Conservation (phyloP, 2,888 invertebrate species). For the Graphium colonna region DNA sequence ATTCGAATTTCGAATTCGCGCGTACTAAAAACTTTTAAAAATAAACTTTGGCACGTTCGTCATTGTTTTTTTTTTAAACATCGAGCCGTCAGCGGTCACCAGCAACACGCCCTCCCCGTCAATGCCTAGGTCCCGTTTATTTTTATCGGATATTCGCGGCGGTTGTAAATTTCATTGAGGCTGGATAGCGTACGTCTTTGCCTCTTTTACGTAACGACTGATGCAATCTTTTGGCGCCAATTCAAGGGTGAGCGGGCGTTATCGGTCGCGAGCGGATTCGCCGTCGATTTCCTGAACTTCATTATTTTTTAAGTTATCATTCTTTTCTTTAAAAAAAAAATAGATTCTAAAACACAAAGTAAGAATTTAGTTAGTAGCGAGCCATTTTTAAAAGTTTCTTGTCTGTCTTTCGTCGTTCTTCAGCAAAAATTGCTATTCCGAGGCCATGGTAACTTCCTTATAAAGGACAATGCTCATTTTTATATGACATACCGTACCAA, state of each 20-base stretch:
- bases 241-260: constrained; percentile 39
- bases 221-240: constrained; percentile 39
- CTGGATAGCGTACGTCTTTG: constrained; percentile 5
- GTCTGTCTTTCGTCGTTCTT: too few relatives aligned
- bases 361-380: too few relatives aligned
- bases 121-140: constrained; percentile 17
- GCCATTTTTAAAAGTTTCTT: too few relatives aligned
- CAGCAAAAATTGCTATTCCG: too few relatives aligned
- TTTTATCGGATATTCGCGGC: constrained; percentile 5
- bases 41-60: constrained; percentile 8
- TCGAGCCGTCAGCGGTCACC: constrained; percentile 12
- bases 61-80: constrained; percentile 2
- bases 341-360: too few relatives aligned
- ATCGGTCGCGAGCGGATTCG: constrained; percentile 41
- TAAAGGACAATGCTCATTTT: too few relatives aligned
- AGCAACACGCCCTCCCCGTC: constrained; percentile 13
- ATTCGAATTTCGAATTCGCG: neutral
- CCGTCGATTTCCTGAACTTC: constrained; percentile 6
- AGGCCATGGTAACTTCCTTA: neutral
- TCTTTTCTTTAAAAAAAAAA: too few relatives aligned
- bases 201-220: constrained; percentile 17
- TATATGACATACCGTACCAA: too few relatives aligned
- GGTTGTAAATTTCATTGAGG: constrained; percentile 28
- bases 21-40: neutral
- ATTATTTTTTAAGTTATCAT: too few relatives aligned